phyloP scores from a whole-genome alignment of 1,140 invertebrate genomes.

The Pogonognathellus flavescens region DNA sequence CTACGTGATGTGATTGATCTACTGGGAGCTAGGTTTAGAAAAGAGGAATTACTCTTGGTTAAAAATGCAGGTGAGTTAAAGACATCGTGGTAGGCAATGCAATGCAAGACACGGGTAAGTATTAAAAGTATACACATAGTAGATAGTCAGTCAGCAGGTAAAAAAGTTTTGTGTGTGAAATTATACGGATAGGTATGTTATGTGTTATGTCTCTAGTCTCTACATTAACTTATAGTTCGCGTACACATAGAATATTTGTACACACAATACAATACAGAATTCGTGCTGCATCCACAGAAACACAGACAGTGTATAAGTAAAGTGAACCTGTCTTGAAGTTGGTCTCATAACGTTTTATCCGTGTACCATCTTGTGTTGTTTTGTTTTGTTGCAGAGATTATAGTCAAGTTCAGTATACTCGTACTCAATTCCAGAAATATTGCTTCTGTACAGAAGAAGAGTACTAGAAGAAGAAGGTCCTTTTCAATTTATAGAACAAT shows the following conservation, averaged over 20 bases:
- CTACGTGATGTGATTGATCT: constrained; percentile 50
- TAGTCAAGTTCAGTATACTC: too few relatives aligned
- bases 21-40: constrained; percentile 2
- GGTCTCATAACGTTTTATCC: constrained; percentile 19
- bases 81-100: neutral
- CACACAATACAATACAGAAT: neutral
- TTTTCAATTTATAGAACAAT: too few relatives aligned
- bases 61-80: constrained; percentile 19
- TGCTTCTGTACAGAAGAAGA: too few relatives aligned
- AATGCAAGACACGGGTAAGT: too few relatives aligned
- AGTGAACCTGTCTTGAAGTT: constrained; percentile 43
- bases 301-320: neutral
- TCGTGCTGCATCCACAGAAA: neutral
- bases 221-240: neutral
- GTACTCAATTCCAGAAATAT: too few relatives aligned
- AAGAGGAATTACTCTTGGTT: constrained; percentile 27
- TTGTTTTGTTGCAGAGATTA: neutral
- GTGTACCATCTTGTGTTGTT: constrained; percentile 32
- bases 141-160: neutral
- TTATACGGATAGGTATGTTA: too few relatives aligned
- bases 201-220: neutral
- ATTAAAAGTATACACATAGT: neutral
- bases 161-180: neutral
- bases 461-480: too few relatives aligned
- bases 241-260: neutral